phyloP scores from a whole-genome alignment of 1,140 invertebrate genomes.

The Sogatella furcifera region DNA sequence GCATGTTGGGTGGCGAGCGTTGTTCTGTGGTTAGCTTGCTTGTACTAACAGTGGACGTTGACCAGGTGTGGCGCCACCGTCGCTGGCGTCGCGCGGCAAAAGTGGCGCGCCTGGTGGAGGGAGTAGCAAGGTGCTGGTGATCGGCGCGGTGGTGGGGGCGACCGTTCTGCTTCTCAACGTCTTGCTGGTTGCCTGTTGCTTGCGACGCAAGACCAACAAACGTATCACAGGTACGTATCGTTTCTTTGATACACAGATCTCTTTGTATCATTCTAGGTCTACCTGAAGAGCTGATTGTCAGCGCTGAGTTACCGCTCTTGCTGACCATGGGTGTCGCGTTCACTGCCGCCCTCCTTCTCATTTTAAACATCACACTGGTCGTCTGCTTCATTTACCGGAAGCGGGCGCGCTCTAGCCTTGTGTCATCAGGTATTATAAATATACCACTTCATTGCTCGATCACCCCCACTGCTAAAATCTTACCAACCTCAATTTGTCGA shows the following conservation, averaged over 20 bases:
- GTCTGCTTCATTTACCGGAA: conserved; percentile 73
- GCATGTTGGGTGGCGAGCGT: too few species aligned
- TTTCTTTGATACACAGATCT: not conserved
- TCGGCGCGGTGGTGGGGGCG: conserved; percentile 59
- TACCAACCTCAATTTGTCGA: too few species aligned
- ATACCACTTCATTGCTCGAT: too few species aligned
- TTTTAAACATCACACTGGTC: conserved; percentile 72
- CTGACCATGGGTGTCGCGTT: conserved; percentile 73
- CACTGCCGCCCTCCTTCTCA: conserved; percentile 61
- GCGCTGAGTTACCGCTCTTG: conserved; percentile 57
- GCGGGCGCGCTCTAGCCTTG: conserved; percentile 28
- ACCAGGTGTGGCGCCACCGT: conserved; percentile 21
- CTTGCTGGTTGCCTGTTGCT: conserved; percentile 76
- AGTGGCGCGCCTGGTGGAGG: conserved; percentile 6
- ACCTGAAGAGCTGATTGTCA: conserved; percentile 51
- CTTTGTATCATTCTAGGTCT: conserved; percentile 39
- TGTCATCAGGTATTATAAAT: conserved; percentile 11
- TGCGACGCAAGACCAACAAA: conserved; percentile 62
- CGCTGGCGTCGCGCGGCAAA: conserved; percentile 17
- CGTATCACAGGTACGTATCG: conserved; percentile 45
- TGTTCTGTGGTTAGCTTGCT: too few species aligned
- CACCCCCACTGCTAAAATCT: not conserved
- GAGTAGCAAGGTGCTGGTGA: conserved; percentile 49
- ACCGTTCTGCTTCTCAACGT: conserved; percentile 67
- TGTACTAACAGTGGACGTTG: too few species aligned